Conservation (phyloP, 2,113 vertebrate genomes). For the Esox niger region DNA sequence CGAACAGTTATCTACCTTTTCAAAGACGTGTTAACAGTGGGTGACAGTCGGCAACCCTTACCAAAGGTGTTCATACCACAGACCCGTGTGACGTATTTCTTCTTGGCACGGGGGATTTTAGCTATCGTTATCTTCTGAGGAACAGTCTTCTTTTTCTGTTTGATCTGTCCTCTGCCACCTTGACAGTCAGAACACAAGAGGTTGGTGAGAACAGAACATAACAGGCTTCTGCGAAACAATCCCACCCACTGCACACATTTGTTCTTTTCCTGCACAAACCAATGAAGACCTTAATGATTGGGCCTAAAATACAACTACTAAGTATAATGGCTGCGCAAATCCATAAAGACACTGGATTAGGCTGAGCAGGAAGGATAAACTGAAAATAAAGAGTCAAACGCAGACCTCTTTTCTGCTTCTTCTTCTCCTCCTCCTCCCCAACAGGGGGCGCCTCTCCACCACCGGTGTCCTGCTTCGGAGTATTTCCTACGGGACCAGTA, state of each 20-base stretch:
- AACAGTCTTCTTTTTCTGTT: conserved; percentile 98
- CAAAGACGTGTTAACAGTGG: conserved; percentile 16
- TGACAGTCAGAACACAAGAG: conserved; percentile 3
- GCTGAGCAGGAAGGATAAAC: too few relatives aligned
- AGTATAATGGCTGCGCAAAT: too few relatives aligned
- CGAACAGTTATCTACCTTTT: neutral
- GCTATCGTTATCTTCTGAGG: conserved; percentile 98
- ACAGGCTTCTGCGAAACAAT: neutral
- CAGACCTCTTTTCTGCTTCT: conserved; percentile 97
- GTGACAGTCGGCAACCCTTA: conserved; percentile 57
- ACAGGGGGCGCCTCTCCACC: conserved; percentile 79
- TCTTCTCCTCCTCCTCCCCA: conserved; percentile 96
- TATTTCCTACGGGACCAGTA: conserved; percentile 73
- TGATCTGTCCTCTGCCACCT: conserved; percentile 98
- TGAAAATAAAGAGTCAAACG: neutral
- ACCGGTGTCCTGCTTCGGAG: conserved; percentile 84
- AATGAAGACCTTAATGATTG: too few relatives aligned
- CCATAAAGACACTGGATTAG: neutral
- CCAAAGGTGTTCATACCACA: conserved; percentile 95
- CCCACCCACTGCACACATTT: too few relatives aligned
- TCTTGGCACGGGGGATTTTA: conserved; percentile 98
- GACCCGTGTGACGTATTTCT: conserved; percentile 97
- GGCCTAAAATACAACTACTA: too few relatives aligned
- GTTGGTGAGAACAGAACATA: neutral
- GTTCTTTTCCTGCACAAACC: too few relatives aligned